These are phyloP conservation scores for Eudyptes chrysolophus DNA, from an alignment of 2,113 vertebrate species.

Conservation along the genomic window DNA sequence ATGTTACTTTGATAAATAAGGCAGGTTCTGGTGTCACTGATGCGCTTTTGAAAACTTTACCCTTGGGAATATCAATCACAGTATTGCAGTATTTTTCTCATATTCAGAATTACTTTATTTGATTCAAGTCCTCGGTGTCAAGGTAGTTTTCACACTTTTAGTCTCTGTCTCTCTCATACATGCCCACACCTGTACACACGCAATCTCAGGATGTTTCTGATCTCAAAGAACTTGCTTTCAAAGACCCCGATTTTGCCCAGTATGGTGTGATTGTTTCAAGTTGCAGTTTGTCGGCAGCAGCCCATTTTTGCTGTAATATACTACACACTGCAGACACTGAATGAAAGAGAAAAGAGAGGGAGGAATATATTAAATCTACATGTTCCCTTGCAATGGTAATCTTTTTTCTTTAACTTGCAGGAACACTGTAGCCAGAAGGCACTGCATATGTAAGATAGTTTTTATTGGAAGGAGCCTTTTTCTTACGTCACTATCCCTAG, in stretches of 20 bases:
- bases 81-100: background rate
- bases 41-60: background rate
- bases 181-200: rapidly evolving
- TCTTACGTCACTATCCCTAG: background rate
- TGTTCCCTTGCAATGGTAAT: background rate
- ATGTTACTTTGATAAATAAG: background rate
- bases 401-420: background rate
- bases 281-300: background rate
- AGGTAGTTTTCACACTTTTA: background rate
- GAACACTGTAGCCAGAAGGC: background rate
- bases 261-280: background rate
- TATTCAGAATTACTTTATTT: background rate
- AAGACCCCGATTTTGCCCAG: background rate
- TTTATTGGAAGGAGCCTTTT: background rate
- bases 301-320: background rate
- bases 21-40: background rate
- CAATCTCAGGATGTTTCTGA: background rate
- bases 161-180: background rate
- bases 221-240: background rate
- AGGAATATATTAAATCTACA: background rate
- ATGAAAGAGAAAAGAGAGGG: background rate
- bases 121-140: background rate
- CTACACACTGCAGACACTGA: background rate
- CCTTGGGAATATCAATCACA: background rate
- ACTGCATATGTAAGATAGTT: background rate